Percentiles rank a stretch among this genome's conserved stretches.
Evolutionary conservation across 2,797 vertebrate species (phyloP).

Genomic region (Mormyrops boulengeri): DNA sequence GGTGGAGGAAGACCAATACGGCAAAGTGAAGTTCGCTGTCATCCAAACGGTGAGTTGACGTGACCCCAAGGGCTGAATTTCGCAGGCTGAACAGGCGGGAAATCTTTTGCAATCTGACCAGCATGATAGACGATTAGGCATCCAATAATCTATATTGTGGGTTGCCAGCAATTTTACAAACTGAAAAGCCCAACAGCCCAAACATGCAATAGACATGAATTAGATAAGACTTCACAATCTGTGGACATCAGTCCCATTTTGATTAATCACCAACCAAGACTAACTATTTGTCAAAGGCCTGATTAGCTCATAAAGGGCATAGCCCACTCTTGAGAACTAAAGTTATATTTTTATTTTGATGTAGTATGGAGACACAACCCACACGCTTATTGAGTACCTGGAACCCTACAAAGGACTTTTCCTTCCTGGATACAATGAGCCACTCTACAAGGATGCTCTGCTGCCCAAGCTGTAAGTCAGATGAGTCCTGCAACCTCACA

Average conservation of each 20-base stretch:
- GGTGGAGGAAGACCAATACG: constrained; percentile 68
- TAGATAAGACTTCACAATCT: neutral
- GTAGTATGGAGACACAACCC: constrained; percentile 76
- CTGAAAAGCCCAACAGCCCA: neutral
- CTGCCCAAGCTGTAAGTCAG: constrained; percentile 67
- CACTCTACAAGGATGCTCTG: constrained; percentile 61
- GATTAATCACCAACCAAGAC: neutral
- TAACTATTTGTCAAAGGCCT: neutral
- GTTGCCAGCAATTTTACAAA: neutral
- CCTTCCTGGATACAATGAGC: constrained; percentile 65
- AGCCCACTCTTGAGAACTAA: neutral
- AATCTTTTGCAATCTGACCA: neutral
- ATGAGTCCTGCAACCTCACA: neutral
- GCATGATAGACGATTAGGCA: neutral
- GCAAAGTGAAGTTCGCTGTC: constrained; percentile 69
- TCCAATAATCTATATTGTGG: neutral
- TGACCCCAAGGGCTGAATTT: neutral
- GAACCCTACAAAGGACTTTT: constrained; percentile 67
- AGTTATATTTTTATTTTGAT: neutral
- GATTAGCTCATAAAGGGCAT: neutral
- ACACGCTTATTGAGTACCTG: constrained; percentile 71
- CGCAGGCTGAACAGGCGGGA: neutral
- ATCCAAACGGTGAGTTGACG: constrained; percentile 63
- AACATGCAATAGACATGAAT: neutral
- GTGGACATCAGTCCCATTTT: neutral